Evolutionary conservation across 1,140 invertebrate genomes (phyloP), one percentile per base, ranked within the genome.

Genomic region (Drosophila nebulosa): DNA sequence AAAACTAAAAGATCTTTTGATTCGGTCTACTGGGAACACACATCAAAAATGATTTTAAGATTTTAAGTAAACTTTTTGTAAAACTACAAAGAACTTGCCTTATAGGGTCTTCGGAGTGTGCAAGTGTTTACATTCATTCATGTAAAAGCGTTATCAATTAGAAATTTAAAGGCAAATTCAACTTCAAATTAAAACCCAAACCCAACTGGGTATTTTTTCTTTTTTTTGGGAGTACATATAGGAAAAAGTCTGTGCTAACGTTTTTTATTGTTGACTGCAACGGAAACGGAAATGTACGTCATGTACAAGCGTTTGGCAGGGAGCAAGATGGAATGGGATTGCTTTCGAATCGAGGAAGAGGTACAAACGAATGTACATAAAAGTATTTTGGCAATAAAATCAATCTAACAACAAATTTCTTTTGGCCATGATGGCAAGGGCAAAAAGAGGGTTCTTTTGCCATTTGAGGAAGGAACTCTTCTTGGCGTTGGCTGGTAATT

Each of bases 221-320:
- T n/a, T n/a, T n/a, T n/a, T 32, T 32, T 18, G 26, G 26, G 53
- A n/a, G n/a, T n/a, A n/a, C n/a, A n/a, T 42, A 46, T 39, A 73
- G 50, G 62, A 60, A 73, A 50, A 73, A 50, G 24, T 50, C 62
- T 46, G 39, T 16, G 14, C 14, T 10, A 46, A 6, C 7, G 51
- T 64, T 73, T 60, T 46, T 64, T 57, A 72, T 21, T 21, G 39
- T 46, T 18, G 66, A 62, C 81, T 68, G 70, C 76, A 80, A 51
- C 83, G 78, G 83, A 88, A 88, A 70, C 83, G 83, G 83, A 88
- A 88, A 88, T 79, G 83, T 75, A 80, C 83, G 78, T 79, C 83
- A 79, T 88, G 83, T 88, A 83, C 78, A 79, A 89, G 78, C 83
- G 68, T 71, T 12, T 58, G 65, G 64, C 51, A 21, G 59, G n/a